These are phyloP conservation scores for Corella eumyota DNA, from an alignment of 23 tunicate genomes.

Conservation along the genomic window DNA sequence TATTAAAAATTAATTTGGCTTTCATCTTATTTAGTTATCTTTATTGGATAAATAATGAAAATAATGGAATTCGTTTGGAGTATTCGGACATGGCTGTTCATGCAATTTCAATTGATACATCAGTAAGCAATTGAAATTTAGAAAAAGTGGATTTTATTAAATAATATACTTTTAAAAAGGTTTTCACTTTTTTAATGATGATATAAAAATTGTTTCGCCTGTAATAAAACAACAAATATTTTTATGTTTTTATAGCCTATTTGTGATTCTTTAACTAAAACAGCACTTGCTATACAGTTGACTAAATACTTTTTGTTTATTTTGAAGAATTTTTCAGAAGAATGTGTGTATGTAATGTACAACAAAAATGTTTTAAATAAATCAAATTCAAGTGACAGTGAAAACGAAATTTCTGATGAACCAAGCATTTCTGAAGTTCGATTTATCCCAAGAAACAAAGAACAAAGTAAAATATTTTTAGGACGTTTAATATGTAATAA, in stretches of 20 bases:
- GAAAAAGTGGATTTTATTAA: too few relatives aligned
- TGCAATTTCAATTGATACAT: slow-evolving; percentile 56
- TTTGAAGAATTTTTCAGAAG: slow-evolving; percentile 61
- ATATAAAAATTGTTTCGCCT: too few relatives aligned
- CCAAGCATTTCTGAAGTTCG: slow-evolving; percentile 41
- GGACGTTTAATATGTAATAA: too few relatives aligned
- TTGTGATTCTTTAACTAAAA: too few relatives aligned
- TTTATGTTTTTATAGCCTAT: too few relatives aligned
- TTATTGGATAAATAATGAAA: slow-evolving; percentile 18
- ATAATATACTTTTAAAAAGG: too few relatives aligned
- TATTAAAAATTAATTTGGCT: too few relatives aligned
- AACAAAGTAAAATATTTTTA: slow-evolving; percentile 26
- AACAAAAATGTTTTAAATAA: slow-evolving; percentile 18
- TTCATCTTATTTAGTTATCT: slow-evolving; percentile 4
- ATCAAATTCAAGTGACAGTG: slow-evolving; percentile 13
- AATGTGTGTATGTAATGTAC: slow-evolving; percentile 79
- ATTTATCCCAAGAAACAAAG: slow-evolving; percentile 47
- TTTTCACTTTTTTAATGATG: too few relatives aligned
- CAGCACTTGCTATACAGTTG: too few relatives aligned
- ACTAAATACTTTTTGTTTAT: too few relatives aligned
- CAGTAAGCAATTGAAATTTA: too few relatives aligned
- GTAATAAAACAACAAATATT: too few relatives aligned
- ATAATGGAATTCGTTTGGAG: slow-evolving; percentile 21
- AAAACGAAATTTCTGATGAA: slow-evolving; percentile 18
- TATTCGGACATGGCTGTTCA: slow-evolving; percentile 68